Evolutionary conservation across 2,888 invertebrate species (phyloP).

Genomic region (Agrochola lota): DNA sequence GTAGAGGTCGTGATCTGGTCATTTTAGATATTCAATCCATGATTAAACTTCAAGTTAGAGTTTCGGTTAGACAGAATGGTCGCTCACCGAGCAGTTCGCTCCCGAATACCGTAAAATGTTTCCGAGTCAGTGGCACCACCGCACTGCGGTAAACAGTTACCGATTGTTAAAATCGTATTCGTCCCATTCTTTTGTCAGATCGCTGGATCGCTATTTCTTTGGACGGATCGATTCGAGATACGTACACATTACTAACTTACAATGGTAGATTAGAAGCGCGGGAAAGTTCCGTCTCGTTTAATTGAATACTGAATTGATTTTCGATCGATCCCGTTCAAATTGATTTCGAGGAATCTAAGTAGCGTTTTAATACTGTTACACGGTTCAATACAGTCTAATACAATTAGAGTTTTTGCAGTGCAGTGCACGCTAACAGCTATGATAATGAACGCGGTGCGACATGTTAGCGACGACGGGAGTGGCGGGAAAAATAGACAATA

Average conservation of each 20-base stretch:
- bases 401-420: constrained; percentile 76
- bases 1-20: constrained; percentile 77
- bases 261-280: constrained; percentile 85
- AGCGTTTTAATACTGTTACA: constrained; percentile 80
- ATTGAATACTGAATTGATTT: constrained; percentile 88
- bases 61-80: constrained; percentile 58
- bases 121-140: constrained; percentile 73
- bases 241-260: constrained; percentile 77
- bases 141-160: constrained; percentile 81
- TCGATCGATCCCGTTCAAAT: constrained; percentile 83
- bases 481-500: constrained; percentile 63
- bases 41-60: constrained; percentile 63
- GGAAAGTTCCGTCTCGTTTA: constrained; percentile 84
- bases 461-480: constrained; percentile 18
- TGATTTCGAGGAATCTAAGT: constrained; percentile 80
- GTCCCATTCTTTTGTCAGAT: constrained; percentile 84
- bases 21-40: constrained; percentile 72
- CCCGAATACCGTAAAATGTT: constrained; percentile 78
- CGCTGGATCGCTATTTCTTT: constrained; percentile 80
- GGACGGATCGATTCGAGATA: constrained; percentile 85
- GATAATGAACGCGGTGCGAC: constrained; percentile 64
- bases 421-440: constrained; percentile 63
- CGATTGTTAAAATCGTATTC: constrained; percentile 85
- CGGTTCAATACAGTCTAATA: constrained; percentile 75
- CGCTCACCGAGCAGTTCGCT: constrained; percentile 68